Base-by-base conservation (phyloP, 2,797 vertebrate species). In the Anabacerthia variegaticeps region DNA sequence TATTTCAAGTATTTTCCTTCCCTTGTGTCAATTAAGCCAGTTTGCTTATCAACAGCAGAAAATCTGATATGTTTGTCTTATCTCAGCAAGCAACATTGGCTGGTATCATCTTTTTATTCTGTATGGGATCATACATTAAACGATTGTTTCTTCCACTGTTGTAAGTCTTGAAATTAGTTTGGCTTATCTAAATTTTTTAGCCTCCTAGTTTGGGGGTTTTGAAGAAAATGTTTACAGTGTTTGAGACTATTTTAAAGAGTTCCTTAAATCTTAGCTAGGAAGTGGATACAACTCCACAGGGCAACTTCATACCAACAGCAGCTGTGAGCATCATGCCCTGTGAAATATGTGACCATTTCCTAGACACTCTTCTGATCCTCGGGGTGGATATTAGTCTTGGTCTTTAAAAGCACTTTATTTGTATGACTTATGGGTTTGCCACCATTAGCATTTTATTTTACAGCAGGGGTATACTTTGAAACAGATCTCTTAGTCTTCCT, bases 401-500 rank as follows among this genome's bases (percentile, higher is more conserved):
- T 49, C 39, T 79, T 82, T 66, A 78, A n/a, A 7, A 39, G 37
- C 20, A 21, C 5, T 14, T 6, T 39, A 51, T 73, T 73, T 81
- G 30, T n/a, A 30, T 73, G 9, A 49, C 16, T 66, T 44, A 17
- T 0, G 1, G 2, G 7, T 67, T 51, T 63, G 26, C 24, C 30
- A 65, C 27, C 6, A 22, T 55, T 54, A 51, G 5, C 21, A 67
- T 76, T 91, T 72, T 55, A 41, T 58, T 88, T 73, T 66, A 39
- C 23, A 87, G 1, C 16, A 30, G 17, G 23, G 12, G 0, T 82
- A 21, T 2, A 0, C 6, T 79, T 71, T 16, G 24, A 18, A 67
- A 83, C 14, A 71, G 58, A 75, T 79, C 22, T 39, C 49, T 54
- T 19, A 44, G 16, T 85, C 52, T 67, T 76, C 54, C 43, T 15